Percentiles rank a stretch among this genome's conserved stretches.
Conservation (phyloP, 2,113 vertebrate species). For the Zosterops lateralis region DNA sequence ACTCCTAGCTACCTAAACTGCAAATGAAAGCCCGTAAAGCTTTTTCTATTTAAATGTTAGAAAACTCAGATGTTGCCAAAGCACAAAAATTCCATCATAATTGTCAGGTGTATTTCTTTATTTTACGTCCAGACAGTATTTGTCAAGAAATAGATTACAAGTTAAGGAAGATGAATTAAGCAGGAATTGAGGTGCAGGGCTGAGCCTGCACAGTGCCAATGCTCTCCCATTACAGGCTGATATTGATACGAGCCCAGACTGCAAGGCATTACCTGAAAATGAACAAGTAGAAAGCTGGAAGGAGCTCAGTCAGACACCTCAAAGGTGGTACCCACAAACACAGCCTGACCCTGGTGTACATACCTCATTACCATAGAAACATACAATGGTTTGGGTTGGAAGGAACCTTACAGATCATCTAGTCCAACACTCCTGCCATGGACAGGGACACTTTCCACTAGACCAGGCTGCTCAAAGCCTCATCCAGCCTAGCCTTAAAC, state of each 20-base stretch:
- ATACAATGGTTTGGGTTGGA: background rate
- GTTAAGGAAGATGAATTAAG: background rate
- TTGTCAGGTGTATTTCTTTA: background rate
- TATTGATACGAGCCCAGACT: background rate
- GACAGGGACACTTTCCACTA: background rate
- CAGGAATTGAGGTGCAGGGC: background rate
- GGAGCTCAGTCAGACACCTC: background rate
- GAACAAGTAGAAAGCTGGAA: background rate
- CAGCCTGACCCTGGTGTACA: background rate
- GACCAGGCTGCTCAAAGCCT: background rate
- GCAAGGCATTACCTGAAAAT: background rate
- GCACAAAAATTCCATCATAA: background rate
- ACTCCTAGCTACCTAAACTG: background rate
- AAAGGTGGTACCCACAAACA: background rate
- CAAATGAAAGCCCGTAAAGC: background rate
- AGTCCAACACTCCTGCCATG: background rate
- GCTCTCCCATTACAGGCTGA: background rate
- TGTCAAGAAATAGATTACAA: background rate
- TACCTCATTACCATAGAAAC: rapidly evolving
- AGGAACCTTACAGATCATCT: background rate
- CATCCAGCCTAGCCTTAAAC: background rate
- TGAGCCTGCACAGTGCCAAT: background rate
- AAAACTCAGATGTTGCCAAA: background rate
- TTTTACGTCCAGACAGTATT: background rate
- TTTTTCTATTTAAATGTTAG: background rate